Evolutionary conservation across 1,140 invertebrate genomes (phyloP).

Genomic region (Lethrus apterus): DNA sequence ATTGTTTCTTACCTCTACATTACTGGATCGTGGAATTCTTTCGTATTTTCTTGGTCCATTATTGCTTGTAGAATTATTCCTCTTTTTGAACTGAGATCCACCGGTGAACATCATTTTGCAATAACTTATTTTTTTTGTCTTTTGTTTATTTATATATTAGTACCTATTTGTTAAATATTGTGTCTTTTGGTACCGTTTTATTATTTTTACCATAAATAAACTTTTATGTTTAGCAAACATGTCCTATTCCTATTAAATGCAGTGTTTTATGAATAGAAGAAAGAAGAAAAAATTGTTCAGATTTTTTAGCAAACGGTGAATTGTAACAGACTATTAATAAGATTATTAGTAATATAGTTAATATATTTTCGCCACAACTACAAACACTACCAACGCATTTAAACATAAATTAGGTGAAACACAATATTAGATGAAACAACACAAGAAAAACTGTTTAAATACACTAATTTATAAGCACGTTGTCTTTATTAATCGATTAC

Average conservation of each 20-base stretch:
- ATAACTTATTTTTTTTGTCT: neutral
- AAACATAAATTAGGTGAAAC: too few relatives aligned
- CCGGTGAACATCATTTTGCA: constrained; percentile 51
- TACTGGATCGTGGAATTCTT: constrained; percentile 11
- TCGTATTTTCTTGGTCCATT: constrained; percentile 23
- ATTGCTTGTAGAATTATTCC: constrained; percentile 36
- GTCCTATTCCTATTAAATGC: neutral
- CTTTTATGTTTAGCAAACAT: neutral
- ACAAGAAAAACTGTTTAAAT: too few relatives aligned
- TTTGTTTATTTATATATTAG: neutral
- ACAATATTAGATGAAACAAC: too few relatives aligned
- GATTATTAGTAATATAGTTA: too few relatives aligned
- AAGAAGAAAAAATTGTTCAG: too few relatives aligned
- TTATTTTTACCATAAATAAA: neutral
- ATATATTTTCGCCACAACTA: too few relatives aligned
- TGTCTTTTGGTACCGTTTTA: neutral
- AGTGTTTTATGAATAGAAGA: neutral
- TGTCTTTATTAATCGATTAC: too few relatives aligned
- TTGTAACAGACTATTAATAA: too few relatives aligned
- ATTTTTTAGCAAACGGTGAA: too few relatives aligned
- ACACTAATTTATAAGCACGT: too few relatives aligned
- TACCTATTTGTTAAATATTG: neutral
- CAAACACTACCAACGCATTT: too few relatives aligned
- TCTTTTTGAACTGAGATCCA: constrained; percentile 45
- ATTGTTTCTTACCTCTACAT: too few relatives aligned